Evolutionary conservation across 2,888 invertebrate species (phyloP), one percentile per base, ranked within the genome.

Genomic region (Girardia tigrina): DNA sequence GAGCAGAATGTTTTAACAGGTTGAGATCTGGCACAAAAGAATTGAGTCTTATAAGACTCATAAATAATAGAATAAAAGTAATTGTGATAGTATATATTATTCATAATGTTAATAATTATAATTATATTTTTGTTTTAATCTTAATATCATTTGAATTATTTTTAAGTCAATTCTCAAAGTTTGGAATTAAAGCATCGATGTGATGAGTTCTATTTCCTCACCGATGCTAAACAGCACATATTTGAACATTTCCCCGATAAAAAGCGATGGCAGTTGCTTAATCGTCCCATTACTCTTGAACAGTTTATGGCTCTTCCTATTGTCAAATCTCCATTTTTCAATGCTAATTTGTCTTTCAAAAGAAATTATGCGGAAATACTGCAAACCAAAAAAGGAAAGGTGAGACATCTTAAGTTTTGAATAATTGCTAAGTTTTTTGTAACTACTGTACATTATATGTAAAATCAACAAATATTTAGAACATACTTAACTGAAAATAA

Each of bases 251-350:
- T 75, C 36, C 78, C 78, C 23, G 74, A 78, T 71, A 76, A 78
- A 29, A 77, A 74, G 69, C 42, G 71, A 23, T 83, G 83, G 83
- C 83, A 83, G 81, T 83, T 86, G 6, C 80, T 86, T 75, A 83
- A 84, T 78, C 81, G 81, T 77, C 85, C 85, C 2, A 80, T 86
- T 70, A 81, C 82, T 4, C 78, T 86, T 77, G 82, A 83, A 8
- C 83, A 85, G 72, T 86, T 86, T 80, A 83, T 85, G 70, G 80
- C 81, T 28, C 81, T 85, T 56, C 86, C 86, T 0, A 83, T 85
- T 76, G 80, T 83, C 42, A 80, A 81, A 70, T 80, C 82, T n/a
- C 78, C 80, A 73, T 83, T 82, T 78, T 83, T 82, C 78, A 79
- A 80, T 69, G 77, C 77, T 2, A 28, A 72, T 26, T 42, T 77